Percentiles rank a stretch among this genome's conserved stretches.
Evolutionary conservation across 2,113 vertebrate genomes (phyloP).

Genomic region (Triplophysa tibetana): DNA sequence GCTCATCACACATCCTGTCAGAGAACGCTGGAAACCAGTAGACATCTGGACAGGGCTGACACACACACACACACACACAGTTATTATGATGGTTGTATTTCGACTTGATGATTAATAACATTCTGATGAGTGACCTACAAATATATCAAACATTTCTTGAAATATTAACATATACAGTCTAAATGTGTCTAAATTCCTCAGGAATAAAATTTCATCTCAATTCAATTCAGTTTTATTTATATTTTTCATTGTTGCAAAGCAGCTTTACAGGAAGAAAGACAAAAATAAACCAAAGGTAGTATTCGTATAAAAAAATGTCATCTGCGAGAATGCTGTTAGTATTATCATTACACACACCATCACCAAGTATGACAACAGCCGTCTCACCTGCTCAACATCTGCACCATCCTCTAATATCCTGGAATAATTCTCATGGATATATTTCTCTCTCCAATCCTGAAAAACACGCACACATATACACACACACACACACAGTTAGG

Average conservation of each 20-base stretch:
- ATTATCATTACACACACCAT: no score
- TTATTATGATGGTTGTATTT: not conserved
- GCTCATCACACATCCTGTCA: conserved; percentile 75
- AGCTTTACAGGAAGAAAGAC: no score
- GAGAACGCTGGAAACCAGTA: conserved; percentile 81
- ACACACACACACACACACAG: not conserved
- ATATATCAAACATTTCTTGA: no score
- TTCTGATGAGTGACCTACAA: not conserved
- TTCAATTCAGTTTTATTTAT: no score
- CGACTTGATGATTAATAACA: not conserved
- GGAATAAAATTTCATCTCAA: no score
- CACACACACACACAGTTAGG: conserved; percentile 24
- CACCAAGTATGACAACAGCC: no score
- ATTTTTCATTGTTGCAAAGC: no score
- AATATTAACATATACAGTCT: no score
- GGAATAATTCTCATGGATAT: conserved; percentile 77
- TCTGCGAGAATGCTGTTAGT: no score
- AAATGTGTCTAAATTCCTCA: no score
- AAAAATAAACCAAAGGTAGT: no score
- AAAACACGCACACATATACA: not conserved
- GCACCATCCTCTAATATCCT: conserved; percentile 67
- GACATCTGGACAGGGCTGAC: conserved; percentile 78
- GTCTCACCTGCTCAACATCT: conserved; percentile 70
- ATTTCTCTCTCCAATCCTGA: conserved; percentile 81
- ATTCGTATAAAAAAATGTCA: no score